A percentile compares a stretch with the other conserved stretches of the same genome.
These are phyloP conservation scores for Hylaea fasciaria DNA, from an alignment of 2,888 invertebrate genomes.

Conservation along the genomic window DNA sequence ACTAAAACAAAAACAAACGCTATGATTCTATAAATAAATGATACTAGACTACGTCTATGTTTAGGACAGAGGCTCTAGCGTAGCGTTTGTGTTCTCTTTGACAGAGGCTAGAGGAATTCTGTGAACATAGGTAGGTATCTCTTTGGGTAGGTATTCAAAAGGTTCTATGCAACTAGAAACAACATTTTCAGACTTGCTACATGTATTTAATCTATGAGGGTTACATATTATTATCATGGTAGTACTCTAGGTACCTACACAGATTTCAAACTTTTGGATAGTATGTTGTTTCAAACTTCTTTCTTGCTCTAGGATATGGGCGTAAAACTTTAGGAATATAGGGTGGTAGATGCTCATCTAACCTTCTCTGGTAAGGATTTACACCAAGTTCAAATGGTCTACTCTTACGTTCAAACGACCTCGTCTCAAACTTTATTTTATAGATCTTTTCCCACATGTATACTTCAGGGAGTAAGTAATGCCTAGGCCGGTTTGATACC, in stretches of 20 bases:
- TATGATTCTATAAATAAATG: too few relatives aligned
- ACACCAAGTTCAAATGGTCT: conserved; percentile 88
- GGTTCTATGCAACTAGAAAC: neutral
- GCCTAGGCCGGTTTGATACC: conserved; percentile 87
- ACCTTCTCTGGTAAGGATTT: conserved; percentile 86
- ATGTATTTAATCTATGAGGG: conserved; percentile 19
- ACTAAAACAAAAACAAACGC: too few relatives aligned
- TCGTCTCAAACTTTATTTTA: conserved; percentile 88
- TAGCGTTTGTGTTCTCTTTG: too few relatives aligned
- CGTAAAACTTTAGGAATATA: conserved; percentile 89
- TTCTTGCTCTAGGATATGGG: conserved; percentile 85
- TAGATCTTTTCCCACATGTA: conserved; percentile 94
- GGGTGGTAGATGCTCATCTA: conserved; percentile 87
- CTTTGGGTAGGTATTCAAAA: neutral
- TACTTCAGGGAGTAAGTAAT: conserved; percentile 87
- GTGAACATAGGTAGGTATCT: too few relatives aligned
- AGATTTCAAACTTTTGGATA: conserved; percentile 84
- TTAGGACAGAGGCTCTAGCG: too few relatives aligned
- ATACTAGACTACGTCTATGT: too few relatives aligned
- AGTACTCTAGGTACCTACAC: conserved; percentile 1
- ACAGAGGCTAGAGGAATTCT: too few relatives aligned
- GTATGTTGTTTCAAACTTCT: conserved; percentile 87
- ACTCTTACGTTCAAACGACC: conserved; percentile 87
- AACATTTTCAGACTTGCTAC: too few relatives aligned
- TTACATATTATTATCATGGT: neutral